Evolutionary conservation across 2,888 invertebrate species (phyloP), one percentile per base, ranked within the genome.

Genomic region (Eilema sororculum): DNA sequence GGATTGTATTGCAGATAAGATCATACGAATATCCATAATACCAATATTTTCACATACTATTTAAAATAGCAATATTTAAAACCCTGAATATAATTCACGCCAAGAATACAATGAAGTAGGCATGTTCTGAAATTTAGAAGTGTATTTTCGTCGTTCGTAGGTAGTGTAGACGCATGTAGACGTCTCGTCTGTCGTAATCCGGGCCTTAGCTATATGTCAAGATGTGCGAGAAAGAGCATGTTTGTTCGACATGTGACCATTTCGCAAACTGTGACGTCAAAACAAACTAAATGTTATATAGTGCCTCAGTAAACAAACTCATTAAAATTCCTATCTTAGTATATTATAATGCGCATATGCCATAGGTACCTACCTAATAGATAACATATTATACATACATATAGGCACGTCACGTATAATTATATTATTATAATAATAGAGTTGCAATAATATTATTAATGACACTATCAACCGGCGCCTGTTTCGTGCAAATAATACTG

Each of bases 311-410:
- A 33, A 6, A 20, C 33, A 28, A 28, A 3, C 37, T 63, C 41
- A 68, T 68, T 68, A 63, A 41, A 25, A 63, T 67, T 68, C 62
- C 22, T 62, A 28, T 52, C 52, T 52, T 13, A n/a, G 37, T 13
- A 24, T 16, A n/a, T n/a, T n/a, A 41, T 62, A 62, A 8, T 62
- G 41, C 24, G 62, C 25, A 41, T 16, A 25, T 41, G 20, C 3
- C n/a, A n/a, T 52, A 52, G 20, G 9, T 64, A 52, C 5, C 12
- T 56, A 56, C 28, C n/a, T n/a, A n/a, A 64, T 52, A 64, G 64
- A 56, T 52, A 56, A 28, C 8, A 62, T 10, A n/a, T 46, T 46
- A 46, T 46, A 46, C 5, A 20, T 20, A 20, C 13, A 46, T 46
- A 22, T 58, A 22, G 13, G 25, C 9, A 25, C 24, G 5, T 25